Evolutionary conservation across 2,797 vertebrate genomes (phyloP), one percentile per base, ranked within the genome.

Genomic region (Lepus oiostolus): DNA sequence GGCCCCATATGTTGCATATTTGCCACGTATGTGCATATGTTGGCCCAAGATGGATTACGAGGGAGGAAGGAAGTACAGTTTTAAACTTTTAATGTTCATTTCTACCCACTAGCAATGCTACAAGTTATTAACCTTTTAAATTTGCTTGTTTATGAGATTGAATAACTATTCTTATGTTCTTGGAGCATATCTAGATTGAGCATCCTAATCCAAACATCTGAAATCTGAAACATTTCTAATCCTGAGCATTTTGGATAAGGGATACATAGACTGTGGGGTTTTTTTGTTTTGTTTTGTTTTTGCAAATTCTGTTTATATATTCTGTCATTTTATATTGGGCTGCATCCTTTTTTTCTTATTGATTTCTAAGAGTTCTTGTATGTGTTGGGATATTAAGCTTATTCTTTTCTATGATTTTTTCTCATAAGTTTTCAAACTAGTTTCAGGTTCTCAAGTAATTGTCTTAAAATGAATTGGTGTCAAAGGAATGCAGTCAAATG

Each of bases 271-370:
- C 24, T 60, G 26, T 75, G 0, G 42, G 42, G 8, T 47, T 47
- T 47, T 47, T 47, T 47, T 47, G 85, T 92, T 76, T 72, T 12
- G 85, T 47, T 47, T 47, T 47, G 85, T 92, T 76, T 72, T 12
- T 68, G 21, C 26, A 26, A 54, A 60, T 85, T 68, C 32, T 72
- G 2, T 71, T 63, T 85, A 68, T 30, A 5, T 35, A 21, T 35
- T 22, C 85, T 85, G 10, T 28, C 11, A 11, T 84, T 79, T 79
- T 77, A 21, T 50, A 5, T 38, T 7, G 65, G 2, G n/a, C 1
- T 32, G 3, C 47, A 32, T 35, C 3, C 52, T 21, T 47, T 47
- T 60, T 71, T 74, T 68, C 19, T 79, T 50, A 70, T 0, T 70
- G 32, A 22, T 58, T 80, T 80, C 9, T 60, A 10, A 28, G 30